phyloP scores from a whole-genome alignment of 2,113 vertebrate species.

The Etheostoma cragini region DNA sequence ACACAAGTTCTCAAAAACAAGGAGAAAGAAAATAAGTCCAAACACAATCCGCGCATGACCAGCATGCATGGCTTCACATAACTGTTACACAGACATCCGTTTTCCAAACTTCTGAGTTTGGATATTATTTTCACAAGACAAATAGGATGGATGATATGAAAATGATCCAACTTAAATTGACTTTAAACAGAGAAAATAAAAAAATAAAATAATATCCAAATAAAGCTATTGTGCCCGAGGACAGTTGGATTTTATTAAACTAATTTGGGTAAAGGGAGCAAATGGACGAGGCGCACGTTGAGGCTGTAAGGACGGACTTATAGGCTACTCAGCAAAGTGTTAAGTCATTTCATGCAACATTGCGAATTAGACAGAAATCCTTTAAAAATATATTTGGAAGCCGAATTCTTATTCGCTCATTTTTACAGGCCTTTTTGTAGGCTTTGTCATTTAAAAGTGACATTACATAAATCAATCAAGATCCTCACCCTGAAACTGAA shows the following conservation, averaged over 20 bases:
- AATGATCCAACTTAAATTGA: slow-evolving; percentile 69
- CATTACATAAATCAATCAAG: slow-evolving; percentile 16
- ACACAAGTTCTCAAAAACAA: slow-evolving; percentile 87
- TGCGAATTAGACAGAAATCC: slow-evolving; percentile 29
- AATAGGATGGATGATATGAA: slow-evolving; percentile 86
- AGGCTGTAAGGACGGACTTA: background rate
- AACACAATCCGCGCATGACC: slow-evolving; percentile 89
- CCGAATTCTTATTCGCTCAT: slow-evolving; percentile 31
- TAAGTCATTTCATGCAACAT: slow-evolving; percentile 19
- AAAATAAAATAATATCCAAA: no score
- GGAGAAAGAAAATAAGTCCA: slow-evolving; percentile 79
- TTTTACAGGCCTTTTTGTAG: slow-evolving; percentile 2
- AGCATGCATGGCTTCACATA: slow-evolving; percentile 92
- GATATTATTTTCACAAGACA: slow-evolving; percentile 85
- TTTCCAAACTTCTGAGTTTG: slow-evolving; percentile 63
- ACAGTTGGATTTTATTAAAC: slow-evolving; percentile 24
- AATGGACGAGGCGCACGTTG: slow-evolving; percentile 38
- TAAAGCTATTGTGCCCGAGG: slow-evolving; percentile 21
- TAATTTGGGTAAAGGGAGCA: slow-evolving; percentile 4
- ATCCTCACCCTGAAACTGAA: slow-evolving; percentile 73
- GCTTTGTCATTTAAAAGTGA: slow-evolving; percentile 3
- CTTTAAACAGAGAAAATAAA: no score
- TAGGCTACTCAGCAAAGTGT: background rate
- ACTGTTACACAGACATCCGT: slow-evolving; percentile 80
- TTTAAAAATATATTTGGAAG: slow-evolving; percentile 26